Evolutionary conservation across 2,888 invertebrate species (phyloP), one percentile per base, ranked within the genome.

Genomic region (Agonopterix alstromeriana): DNA sequence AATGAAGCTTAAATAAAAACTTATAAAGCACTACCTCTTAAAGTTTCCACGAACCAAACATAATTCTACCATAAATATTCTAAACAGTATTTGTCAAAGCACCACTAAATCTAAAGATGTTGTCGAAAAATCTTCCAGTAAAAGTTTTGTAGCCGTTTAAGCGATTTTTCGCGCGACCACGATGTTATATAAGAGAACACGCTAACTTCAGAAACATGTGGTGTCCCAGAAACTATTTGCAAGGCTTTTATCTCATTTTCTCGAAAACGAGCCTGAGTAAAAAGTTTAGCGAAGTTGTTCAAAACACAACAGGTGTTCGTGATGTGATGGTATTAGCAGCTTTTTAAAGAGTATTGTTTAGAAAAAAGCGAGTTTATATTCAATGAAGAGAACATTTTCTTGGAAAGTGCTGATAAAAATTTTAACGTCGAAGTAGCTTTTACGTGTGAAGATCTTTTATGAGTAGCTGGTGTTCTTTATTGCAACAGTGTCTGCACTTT

Each of bases 161-260:
- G 27, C 27, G 27, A 27, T 27, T 27, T 73, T 73, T 60, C 62
- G 61, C 57, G 70, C 63, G 59, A 54, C 62, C 61, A 60, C 43
- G 48, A 45, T 11, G 47, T 67, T 67, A 67, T 66, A 71, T 27
- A 27, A 27, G 69, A 68, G 36, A 73, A 70, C 67, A 72, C 69
- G 75, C 73, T 80, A 82, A 79, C 79, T 78, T 73, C 56, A 67
- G 70, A 68, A 80, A 63, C 85, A 83, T 85, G 79, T 84, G 87
- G 81, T 79, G 83, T 71, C 76, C 78, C 73, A 78, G 73, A 81
- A 87, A 87, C 86, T 86, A 86, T 86, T 80, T 76, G 73, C 73
- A 76, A 86, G 82, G 85, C 81, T 83, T 81, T 87, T 83, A 85
- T 83, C 85, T 74, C 80, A 79, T 83, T 83, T 83, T 82, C 75